These are phyloP conservation scores for Galagoides demidoff DNA, from an alignment of 2,797 vertebrate species.

Conservation along the genomic window DNA sequence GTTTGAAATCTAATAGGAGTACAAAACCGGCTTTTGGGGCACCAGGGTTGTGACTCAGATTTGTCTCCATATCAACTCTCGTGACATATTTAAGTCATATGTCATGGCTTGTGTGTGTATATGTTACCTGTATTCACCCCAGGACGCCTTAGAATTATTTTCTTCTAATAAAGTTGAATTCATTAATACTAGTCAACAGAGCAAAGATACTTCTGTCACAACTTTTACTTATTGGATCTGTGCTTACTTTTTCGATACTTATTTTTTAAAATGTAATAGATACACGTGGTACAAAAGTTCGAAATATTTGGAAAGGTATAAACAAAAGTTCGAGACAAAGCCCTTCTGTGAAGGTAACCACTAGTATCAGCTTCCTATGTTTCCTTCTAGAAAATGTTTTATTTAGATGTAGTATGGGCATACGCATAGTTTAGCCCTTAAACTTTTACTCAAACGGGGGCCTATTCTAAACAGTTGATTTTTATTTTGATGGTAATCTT, in stretches of 20 bases:
- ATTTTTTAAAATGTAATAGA: not conserved
- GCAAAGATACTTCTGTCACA: not conserved
- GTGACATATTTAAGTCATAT: not conserved
- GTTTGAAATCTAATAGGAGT: not conserved
- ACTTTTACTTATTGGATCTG: not conserved
- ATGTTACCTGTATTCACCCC: not conserved
- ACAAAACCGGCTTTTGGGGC: not conserved
- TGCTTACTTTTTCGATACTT: not conserved
- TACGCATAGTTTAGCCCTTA: not conserved
- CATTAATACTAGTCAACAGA: not conserved
- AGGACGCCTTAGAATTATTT: not conserved
- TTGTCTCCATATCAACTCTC: not conserved
- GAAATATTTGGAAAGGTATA: not conserved
- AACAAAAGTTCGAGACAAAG: not conserved
- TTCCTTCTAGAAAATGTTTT: not conserved
- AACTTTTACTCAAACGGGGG: not conserved
- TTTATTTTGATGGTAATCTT: not conserved
- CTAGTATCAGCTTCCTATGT: not conserved
- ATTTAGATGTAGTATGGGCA: not conserved
- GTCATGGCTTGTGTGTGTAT: not conserved
- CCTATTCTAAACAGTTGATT: not conserved
- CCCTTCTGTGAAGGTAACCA: not conserved
- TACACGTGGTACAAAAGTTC: not conserved
- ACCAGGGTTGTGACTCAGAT: not conserved
- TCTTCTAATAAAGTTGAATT: conserved; percentile 7